Conservation (phyloP, 92 coral and sea anemone species). For the Umimayanthus kanabou region DNA sequence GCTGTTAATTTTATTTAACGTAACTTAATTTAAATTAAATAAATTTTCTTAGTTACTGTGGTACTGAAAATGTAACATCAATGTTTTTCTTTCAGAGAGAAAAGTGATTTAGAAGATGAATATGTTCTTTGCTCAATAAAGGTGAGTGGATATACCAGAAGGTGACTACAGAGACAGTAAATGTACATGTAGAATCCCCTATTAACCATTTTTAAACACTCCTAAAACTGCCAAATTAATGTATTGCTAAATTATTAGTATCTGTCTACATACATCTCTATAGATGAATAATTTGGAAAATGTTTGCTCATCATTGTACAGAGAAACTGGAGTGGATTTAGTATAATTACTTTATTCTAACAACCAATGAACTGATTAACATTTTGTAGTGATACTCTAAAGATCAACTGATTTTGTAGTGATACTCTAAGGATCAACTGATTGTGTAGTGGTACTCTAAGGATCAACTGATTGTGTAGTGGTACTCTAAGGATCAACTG, state of each 20-base stretch:
- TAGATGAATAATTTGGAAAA: no score
- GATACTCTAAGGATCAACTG: no score
- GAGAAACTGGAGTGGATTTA: neutral
- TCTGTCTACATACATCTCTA: no score
- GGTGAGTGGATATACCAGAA: conserved; percentile 47
- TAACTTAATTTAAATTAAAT: neutral
- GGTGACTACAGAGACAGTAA: no score
- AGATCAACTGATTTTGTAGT: no score
- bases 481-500: no score
- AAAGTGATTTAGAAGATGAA: conserved; percentile 67
- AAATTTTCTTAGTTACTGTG: neutral
- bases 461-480: no score
- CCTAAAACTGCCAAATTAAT: neutral
- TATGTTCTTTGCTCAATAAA: conserved; percentile 89
- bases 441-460: no score
- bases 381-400: neutral
- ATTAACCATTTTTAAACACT: no score
- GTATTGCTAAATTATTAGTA: neutral
- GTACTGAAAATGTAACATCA: neutral
- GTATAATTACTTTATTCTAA: no score
- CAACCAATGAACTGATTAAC: neutral
- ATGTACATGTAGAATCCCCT: no score
- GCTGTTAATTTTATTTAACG: neutral
- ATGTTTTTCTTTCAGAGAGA: conserved; percentile 41
- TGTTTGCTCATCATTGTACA: no score